A percentile compares a stretch with the other conserved stretches of the same genome.
phyloP scores from a whole-genome alignment of 2,888 invertebrate species.

The Cephus nigrinus region DNA sequence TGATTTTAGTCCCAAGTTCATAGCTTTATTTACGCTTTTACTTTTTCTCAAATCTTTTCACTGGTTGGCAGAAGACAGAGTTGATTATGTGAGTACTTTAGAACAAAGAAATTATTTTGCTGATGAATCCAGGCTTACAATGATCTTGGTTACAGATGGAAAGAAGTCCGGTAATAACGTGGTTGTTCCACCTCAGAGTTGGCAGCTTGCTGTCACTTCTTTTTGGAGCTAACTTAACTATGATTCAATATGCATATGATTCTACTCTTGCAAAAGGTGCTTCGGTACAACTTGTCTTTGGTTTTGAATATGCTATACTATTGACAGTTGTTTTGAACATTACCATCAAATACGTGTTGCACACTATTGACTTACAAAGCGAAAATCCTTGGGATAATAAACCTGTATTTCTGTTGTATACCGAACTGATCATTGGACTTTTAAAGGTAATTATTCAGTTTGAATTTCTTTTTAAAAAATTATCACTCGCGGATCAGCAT shows the following conservation, averaged over 20 bases:
- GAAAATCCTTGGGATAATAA: conserved; percentile 99
- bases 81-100: conserved; percentile 91
- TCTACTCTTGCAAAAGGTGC: conserved; percentile 94
- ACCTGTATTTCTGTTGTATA: conserved; percentile 95
- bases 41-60: conserved; percentile 99
- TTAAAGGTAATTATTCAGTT: conserved; percentile 70
- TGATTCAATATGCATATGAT: conserved; percentile 94
- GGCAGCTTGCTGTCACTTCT: conserved; percentile 85
- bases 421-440: conserved; percentile 93
- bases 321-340: conserved; percentile 94
- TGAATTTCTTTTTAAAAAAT: not conserved
- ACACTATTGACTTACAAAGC: conserved; percentile 88
- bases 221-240: conserved; percentile 85
- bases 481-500: not conserved
- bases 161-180: conserved; percentile 95
- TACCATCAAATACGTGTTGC: conserved; percentile 87
- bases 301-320: conserved; percentile 98
- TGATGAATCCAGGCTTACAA: not conserved
- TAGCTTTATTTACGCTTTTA: conserved; percentile 95
- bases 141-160: conserved; percentile 84
- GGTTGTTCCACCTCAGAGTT: conserved; percentile 93
- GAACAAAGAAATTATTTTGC: conserved; percentile 88
- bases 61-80: conserved; percentile 98
- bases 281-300: conserved; percentile 98
- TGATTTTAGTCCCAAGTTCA: conserved; percentile 98